A percentile compares a stretch with the other conserved stretches of the same genome.
phyloP scores from a whole-genome alignment of 1,140 invertebrate genomes.

The Mylabris phalerata region DNA sequence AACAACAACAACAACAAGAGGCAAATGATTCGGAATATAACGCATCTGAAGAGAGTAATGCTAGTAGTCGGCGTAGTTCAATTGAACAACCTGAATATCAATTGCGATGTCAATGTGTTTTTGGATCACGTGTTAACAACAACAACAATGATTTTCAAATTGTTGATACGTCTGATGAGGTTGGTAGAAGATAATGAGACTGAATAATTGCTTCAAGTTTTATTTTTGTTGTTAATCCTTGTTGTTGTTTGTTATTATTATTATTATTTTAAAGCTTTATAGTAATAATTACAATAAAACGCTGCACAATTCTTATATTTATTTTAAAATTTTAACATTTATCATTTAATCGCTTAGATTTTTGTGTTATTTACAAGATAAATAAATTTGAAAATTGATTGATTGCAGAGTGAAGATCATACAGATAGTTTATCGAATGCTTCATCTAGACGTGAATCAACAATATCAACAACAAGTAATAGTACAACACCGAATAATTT shows the following conservation, averaged over 20 bases:
- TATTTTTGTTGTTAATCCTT: neutral
- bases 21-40: constrained; percentile 38
- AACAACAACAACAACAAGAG: constrained; percentile 10
- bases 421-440: constrained; percentile 31
- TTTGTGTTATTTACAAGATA: no score
- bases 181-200: constrained; percentile 24
- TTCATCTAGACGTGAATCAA: constrained; percentile 34
- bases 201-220: neutral
- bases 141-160: constrained; percentile 10
- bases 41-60: constrained; percentile 35
- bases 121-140: constrained; percentile 7
- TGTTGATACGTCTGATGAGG: constrained; percentile 23
- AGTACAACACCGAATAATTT: constrained; percentile 28
- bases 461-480: constrained; percentile 32
- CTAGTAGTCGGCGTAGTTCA: constrained; percentile 27
- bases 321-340: no score
- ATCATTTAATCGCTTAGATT: no score
- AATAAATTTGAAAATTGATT: neutral
- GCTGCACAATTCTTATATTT: neutral
- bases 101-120: constrained; percentile 10
- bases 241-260: constrained; percentile 1
- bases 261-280: neutral
- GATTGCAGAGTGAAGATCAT: constrained; percentile 35
- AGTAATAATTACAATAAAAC: neutral
- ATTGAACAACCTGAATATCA: constrained; percentile 26